These are phyloP conservation scores for Trachythela sp. DNA, from an alignment of 64 coral and sea anemone genomes.

Conservation along the genomic window DNA sequence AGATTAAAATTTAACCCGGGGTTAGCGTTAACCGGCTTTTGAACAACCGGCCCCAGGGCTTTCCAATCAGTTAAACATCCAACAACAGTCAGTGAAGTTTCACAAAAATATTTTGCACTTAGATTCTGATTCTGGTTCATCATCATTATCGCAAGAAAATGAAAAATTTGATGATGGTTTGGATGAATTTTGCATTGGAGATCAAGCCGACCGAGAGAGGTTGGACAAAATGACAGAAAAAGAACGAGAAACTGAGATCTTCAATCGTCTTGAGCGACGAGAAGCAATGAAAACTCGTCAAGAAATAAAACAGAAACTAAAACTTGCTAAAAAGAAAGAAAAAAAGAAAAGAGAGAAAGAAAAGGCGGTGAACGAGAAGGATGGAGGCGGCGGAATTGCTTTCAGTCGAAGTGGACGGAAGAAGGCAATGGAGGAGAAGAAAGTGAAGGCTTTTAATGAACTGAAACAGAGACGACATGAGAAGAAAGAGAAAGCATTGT, in stretches of 20 bases:
- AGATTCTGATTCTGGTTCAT: conserved; percentile 40
- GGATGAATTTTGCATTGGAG: conserved; percentile 90
- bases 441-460: conserved; percentile 89
- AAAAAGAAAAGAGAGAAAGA: conserved; percentile 88
- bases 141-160: conserved; percentile 86
- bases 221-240: conserved; percentile 98
- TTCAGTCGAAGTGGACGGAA: conserved; percentile 86
- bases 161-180: conserved; percentile 93
- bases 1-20: too few species aligned
- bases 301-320: conserved; percentile 88
- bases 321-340: conserved; percentile 82
- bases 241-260: conserved; percentile 88
- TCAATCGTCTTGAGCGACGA: conserved; percentile 87
- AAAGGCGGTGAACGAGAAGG: conserved; percentile 58
- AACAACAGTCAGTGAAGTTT: background rate
- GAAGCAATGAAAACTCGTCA: conserved; percentile 94
- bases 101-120: background rate
- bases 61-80: too few species aligned
- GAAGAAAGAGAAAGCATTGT: conserved; percentile 72
- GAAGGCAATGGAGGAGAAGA: conserved; percentile 86
- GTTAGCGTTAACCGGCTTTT: too few species aligned
- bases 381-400: conserved; percentile 74
- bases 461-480: conserved; percentile 80
- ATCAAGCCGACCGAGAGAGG: conserved; percentile 85
- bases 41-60: too few species aligned